Conservation (phyloP, 2,797 vertebrate genomes). For the Momotus momota region DNA sequence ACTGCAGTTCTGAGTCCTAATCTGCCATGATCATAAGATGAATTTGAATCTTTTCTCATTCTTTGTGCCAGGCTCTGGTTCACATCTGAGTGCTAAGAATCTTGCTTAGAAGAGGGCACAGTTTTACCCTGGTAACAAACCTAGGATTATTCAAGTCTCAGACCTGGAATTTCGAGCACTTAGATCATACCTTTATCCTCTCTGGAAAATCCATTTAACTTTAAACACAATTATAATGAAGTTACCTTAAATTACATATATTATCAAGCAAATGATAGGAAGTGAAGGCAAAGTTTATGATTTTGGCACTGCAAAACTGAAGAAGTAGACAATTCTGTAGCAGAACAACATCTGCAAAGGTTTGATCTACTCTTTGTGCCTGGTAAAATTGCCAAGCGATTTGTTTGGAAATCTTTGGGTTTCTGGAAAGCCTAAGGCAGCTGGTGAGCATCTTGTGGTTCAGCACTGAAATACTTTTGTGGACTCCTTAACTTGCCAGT, state of each 20-base stretch:
- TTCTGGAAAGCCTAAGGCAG: slow-evolving; percentile 7
- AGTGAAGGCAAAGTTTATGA: background rate
- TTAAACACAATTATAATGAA: background rate
- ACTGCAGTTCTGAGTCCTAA: background rate
- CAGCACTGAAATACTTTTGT: background rate
- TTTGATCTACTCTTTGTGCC: background rate
- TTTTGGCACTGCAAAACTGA: background rate
- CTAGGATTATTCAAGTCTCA: background rate
- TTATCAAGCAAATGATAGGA: background rate
- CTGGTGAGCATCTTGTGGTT: background rate
- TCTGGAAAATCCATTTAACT: background rate
- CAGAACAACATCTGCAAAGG: background rate
- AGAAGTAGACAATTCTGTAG: background rate
- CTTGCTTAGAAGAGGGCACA: background rate
- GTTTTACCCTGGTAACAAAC: background rate
- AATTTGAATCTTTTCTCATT: background rate
- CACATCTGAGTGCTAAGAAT: background rate
- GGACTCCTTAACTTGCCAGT: background rate
- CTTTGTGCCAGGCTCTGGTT: background rate
- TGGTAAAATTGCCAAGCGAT: background rate
- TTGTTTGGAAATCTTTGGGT: background rate
- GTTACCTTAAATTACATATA: background rate
- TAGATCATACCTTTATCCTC: background rate
- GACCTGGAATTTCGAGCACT: background rate
- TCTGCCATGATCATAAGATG: rapidly evolving